Evolutionary conservation across 2,797 vertebrate species (phyloP).

Genomic region (Dendrocincla fuliginosa): DNA sequence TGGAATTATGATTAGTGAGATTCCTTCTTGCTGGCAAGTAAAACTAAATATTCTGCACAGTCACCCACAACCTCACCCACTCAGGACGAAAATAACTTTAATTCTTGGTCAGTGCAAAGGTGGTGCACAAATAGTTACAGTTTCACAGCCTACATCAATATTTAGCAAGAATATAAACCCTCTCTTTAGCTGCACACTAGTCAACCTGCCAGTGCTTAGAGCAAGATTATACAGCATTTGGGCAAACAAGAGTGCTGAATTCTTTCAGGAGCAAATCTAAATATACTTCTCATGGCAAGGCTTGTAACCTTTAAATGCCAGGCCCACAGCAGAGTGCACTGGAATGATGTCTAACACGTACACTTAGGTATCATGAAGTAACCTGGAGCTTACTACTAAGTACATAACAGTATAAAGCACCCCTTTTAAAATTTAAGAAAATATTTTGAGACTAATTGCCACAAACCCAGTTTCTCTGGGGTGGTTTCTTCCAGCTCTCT

Average conservation of each 20-base stretch:
- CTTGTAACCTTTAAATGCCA: background rate
- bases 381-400: background rate
- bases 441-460: background rate
- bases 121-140: background rate
- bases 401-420: background rate
- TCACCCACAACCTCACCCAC: background rate
- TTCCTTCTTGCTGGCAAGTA: background rate
- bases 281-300: background rate
- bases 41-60: background rate
- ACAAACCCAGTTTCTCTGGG: background rate
- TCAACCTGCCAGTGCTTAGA: background rate
- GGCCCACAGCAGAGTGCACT: background rate
- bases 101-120: slow-evolving; percentile 2
- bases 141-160: background rate
- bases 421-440: background rate
- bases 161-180: background rate
- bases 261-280: background rate
- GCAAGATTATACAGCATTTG: background rate
- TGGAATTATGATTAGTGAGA: background rate
- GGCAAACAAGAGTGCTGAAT: background rate
- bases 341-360: background rate
- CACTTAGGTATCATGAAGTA: background rate
- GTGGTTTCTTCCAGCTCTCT: background rate
- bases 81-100: slow-evolving; percentile 13
- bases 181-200: background rate